Percentiles rank a stretch among this genome's conserved stretches.
These are phyloP conservation scores for Entosphenus tridentatus DNA, from an alignment of 2,113 vertebrate genomes.

Conservation along the genomic window DNA sequence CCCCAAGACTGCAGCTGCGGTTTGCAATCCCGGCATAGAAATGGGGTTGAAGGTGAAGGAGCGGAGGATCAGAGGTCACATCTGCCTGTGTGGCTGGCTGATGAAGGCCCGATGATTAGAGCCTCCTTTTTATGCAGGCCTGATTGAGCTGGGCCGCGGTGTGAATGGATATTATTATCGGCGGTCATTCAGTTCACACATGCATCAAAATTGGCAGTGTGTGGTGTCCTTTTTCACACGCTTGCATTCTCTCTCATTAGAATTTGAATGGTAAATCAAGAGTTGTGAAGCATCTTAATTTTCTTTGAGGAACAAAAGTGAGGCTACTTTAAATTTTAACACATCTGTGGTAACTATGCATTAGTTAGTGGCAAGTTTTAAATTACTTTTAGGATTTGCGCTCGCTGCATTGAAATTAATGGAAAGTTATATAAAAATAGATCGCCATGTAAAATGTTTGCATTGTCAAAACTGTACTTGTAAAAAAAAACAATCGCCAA, in stretches of 20 bases:
- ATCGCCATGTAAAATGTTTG: no score
- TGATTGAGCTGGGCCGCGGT: conserved; percentile 4
- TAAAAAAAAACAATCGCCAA: no score
- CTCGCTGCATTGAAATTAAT: no score
- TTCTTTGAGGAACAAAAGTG: conserved; percentile 1
- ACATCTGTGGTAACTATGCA: no score
- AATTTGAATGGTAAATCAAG: conserved; percentile 6
- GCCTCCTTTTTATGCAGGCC: conserved; percentile 5
- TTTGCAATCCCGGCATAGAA: not conserved
- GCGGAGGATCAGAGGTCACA: conserved; percentile 2
- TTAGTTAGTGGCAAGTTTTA: no score
- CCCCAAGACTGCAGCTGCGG: not conserved
- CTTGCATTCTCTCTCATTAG: conserved; percentile 5
- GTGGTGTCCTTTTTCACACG: conserved; percentile 5
- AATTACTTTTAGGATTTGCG: no score
- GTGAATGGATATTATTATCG: conserved; percentile 7
- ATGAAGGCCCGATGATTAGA: conserved; percentile 6
- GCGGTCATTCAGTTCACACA: conserved; percentile 5
- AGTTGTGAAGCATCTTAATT: conserved; percentile 3
- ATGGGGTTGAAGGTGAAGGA: conserved; percentile 7
- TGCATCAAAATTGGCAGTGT: conserved; percentile 6
- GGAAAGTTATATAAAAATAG: no score
- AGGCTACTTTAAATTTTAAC: no score
- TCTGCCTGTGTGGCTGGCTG: conserved; percentile 5
- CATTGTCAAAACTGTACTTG: no score